phyloP scores from a whole-genome alignment of 2,888 invertebrate species.

The Bombylius discolor region DNA sequence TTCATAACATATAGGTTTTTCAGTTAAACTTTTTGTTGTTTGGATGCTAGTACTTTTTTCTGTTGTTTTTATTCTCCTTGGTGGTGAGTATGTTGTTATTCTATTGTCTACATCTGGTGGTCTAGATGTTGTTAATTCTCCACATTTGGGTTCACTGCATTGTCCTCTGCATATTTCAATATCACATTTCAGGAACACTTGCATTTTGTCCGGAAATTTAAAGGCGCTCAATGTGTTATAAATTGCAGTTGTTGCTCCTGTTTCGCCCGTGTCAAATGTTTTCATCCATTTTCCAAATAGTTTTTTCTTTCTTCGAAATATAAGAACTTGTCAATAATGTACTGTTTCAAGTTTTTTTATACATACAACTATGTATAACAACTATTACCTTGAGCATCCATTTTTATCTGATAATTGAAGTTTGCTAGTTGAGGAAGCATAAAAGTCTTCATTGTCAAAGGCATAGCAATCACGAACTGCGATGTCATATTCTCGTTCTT shows the following conservation, averaged over 20 bases:
- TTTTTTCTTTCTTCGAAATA: constrained; percentile 44
- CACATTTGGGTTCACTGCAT: constrained; percentile 22
- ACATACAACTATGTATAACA: too few species aligned
- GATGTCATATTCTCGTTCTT: constrained; percentile 48
- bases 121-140: constrained; percentile 24
- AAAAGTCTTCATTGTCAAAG: constrained; percentile 50
- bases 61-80: too few species aligned
- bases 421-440: constrained; percentile 43
- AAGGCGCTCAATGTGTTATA: constrained; percentile 58
- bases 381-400: constrained; percentile 48
- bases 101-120: constrained; percentile 12
- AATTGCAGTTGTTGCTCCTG: constrained; percentile 50
- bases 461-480: constrained; percentile 63
- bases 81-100: constrained; percentile 2
- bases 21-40: constrained; percentile 14
- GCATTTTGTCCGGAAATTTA: constrained; percentile 58
- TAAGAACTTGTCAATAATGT: neutral
- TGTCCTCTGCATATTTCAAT: constrained; percentile 41
- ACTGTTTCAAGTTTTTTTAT: neutral
- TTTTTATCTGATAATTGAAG: constrained; percentile 52
- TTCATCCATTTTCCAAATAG: constrained; percentile 52
- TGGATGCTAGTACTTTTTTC: constrained; percentile 5
- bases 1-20: constrained; percentile 19
- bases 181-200: constrained; percentile 60
- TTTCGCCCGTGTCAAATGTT: constrained; percentile 43